phyloP scores from a whole-genome alignment of 2,797 vertebrate species.

The Dendrocincla tyrannina region DNA sequence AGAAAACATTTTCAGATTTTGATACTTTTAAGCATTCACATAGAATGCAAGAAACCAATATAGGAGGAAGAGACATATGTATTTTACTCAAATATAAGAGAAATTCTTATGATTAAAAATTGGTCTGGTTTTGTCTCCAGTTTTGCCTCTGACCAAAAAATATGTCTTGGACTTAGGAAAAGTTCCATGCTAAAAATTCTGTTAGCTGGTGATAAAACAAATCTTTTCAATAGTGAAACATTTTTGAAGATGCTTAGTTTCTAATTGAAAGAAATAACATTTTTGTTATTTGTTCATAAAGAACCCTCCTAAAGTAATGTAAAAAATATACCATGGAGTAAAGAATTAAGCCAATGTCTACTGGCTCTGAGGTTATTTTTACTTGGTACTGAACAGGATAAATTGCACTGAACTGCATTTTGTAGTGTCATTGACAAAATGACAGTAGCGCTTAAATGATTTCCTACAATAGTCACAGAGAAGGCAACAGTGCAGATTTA shows the following conservation, averaged over 20 bases:
- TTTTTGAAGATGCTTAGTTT: background rate
- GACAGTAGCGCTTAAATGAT: accelerated
- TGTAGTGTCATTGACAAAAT: background rate
- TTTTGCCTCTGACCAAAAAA: background rate
- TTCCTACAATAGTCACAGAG: background rate
- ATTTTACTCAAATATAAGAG: background rate
- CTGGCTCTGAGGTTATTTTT: background rate
- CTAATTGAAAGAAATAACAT: background rate
- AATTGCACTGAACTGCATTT: background rate
- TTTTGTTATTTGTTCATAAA: background rate
- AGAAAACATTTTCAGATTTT: background rate
- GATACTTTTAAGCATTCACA: background rate
- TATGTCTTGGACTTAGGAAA: background rate
- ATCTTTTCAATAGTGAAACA: background rate
- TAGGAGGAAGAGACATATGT: background rate
- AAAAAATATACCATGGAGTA: background rate
- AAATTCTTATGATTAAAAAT: background rate
- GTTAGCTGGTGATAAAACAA: background rate
- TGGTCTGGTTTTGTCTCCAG: background rate
- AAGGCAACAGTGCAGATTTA: background rate
- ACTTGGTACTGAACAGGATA: background rate
- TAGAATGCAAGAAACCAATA: background rate
- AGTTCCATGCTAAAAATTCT: background rate
- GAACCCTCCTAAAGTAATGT: background rate
- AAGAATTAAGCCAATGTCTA: background rate